Evolutionary conservation across 2,113 vertebrate species (phyloP).

Genomic region (Ictidomys tridecemlineatus): DNA sequence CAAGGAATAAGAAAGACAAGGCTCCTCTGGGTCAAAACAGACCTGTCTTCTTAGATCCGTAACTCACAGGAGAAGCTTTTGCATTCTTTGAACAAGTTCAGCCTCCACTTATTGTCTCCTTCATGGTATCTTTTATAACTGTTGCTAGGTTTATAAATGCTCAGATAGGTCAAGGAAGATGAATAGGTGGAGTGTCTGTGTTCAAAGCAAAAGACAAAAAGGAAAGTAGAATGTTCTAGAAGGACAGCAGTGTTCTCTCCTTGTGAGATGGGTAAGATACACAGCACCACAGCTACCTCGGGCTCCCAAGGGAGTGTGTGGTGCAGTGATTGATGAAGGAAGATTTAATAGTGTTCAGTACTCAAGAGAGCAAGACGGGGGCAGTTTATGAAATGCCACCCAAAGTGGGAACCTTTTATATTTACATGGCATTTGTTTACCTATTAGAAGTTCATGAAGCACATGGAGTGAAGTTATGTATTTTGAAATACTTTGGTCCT

Average conservation of each 20-base stretch:
- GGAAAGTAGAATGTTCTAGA: background rate
- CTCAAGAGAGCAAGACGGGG: background rate
- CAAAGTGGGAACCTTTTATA: background rate
- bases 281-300: background rate
- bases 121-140: background rate
- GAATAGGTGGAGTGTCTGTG: background rate
- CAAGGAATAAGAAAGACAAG: background rate
- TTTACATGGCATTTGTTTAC: background rate
- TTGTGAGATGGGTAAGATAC: background rate
- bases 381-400: background rate
- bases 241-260: background rate
- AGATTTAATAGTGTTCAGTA: background rate
- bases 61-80: background rate
- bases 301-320: background rate
- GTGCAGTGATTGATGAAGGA: background rate
- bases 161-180: background rate
- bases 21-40: background rate
- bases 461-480: background rate
- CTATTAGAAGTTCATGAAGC: background rate
- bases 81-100: background rate
- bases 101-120: background rate
- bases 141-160: background rate
- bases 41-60: background rate
- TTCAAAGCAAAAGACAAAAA: background rate
- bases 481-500: conserved; percentile 21